Base-by-base conservation (phyloP, 2,113 vertebrate genomes). In the Pseudorhombus dupliciocellatus region DNA sequence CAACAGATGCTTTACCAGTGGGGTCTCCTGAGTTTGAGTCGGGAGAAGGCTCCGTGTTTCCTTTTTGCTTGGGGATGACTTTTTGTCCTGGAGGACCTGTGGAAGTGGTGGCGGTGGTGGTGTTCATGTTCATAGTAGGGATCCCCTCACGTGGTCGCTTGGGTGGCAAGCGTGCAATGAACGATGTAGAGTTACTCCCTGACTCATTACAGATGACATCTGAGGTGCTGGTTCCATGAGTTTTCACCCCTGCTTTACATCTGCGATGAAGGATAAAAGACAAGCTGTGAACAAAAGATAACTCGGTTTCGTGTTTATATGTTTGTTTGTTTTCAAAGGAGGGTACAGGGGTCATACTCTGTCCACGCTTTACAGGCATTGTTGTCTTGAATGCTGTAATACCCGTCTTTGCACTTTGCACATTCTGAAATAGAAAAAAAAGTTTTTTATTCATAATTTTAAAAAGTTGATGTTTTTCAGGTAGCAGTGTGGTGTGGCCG, bases 171-270 rank as follows among this genome's bases (percentile, higher is more conserved):
- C 0, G 18, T 50, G 14, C 21, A 1, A 56, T 34, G 26, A 46
- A 0, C 4, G 58, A 0, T 42, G 22, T 34, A 56, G 4, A 14
- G 10, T 31, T 20, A 20, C 7, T 16, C 24, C 56, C 30, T 2
- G 8, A 2, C 18, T 55, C 53, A 4, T 77, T 72, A 53, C 91
- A 92, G 52, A 24, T 5, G 1, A 21, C 84, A 54, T 92, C 82
- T 22, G 67, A 58, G 0, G 4, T 75, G 0, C 0, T 4, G 34
- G 2, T 87, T 34, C 91, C 91, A 0, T 0, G 5, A 0, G 0
- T 9, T 1, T 72, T 84, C n/a, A 78, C 86, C 15, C 88, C 85
- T 4, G 34, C 59, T 40, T 61, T 42, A 67, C 91, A 92, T 46
- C 91, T 92, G 12, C 31, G 51, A 72, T 37, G 18, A 58, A 48